Percentiles rank a stretch among this genome's conserved stretches.
These are phyloP conservation scores for Eptesicus fuscus DNA, from an alignment of 2,113 vertebrate genomes.

Conservation along the genomic window DNA sequence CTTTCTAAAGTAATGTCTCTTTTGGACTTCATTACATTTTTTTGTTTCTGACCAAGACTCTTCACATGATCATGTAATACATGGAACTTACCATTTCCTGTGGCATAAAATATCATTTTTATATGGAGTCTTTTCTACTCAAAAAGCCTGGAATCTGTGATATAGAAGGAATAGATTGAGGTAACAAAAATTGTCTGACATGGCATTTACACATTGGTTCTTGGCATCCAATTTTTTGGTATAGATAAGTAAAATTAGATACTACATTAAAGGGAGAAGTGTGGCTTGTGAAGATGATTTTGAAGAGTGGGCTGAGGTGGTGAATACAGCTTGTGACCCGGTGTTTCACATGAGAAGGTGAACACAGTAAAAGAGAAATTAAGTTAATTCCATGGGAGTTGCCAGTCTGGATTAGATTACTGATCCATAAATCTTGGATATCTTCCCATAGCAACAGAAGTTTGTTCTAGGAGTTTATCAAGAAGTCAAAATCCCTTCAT, in stretches of 20 bases:
- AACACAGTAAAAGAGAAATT: conserved; percentile 14
- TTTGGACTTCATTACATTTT: neutral
- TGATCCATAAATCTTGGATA: conserved; percentile 53
- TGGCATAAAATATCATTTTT: neutral
- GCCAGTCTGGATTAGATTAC: conserved; percentile 53
- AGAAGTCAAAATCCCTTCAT: conserved; percentile 25
- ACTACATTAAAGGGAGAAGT: neutral
- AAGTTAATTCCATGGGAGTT: conserved; percentile 13
- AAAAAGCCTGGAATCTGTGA: neutral
- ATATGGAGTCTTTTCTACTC: neutral
- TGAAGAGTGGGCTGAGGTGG: neutral
- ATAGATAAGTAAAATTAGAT: neutral
- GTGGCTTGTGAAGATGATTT: neutral
- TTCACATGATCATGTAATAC: neutral
- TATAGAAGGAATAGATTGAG: neutral
- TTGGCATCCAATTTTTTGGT: neutral
- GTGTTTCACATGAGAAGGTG: neutral
- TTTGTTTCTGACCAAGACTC: neutral
- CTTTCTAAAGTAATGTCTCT: neutral
- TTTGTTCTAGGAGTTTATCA: conserved; percentile 21
- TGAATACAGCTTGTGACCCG: neutral
- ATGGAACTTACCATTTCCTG: neutral
- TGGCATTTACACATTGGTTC: neutral
- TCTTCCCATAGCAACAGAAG: neutral
- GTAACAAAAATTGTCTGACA: neutral